phyloP scores from a whole-genome alignment of 2,888 invertebrate species.

The Leptopilina myrica region DNA sequence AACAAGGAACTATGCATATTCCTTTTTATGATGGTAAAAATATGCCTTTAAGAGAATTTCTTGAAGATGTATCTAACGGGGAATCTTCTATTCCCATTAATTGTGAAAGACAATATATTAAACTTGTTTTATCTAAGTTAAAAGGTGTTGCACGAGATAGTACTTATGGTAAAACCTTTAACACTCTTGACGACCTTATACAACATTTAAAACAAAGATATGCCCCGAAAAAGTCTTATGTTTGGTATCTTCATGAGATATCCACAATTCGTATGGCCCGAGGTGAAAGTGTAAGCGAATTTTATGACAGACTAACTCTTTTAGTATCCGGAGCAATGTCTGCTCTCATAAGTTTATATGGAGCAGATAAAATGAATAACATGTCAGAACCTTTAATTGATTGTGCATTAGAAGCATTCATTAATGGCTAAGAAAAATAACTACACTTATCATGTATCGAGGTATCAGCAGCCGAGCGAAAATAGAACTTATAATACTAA shows the following conservation, averaged over 20 bases:
- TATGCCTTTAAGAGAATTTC: slow-evolving; percentile 37
- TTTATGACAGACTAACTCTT: not conserved
- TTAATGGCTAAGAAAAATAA: not conserved
- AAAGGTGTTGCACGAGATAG: too few species aligned
- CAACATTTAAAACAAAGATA: not conserved
- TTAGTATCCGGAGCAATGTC: not conserved
- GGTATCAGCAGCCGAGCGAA: too few species aligned
- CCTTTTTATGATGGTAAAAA: slow-evolving; percentile 35
- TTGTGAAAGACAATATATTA: not conserved
- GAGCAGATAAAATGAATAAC: not conserved
- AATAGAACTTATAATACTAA: too few species aligned
- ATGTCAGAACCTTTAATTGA: slow-evolving; percentile 20
- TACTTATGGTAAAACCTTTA: too few species aligned
- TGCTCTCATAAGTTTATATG: not conserved
- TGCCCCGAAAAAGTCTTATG: too few species aligned
- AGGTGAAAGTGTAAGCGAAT: too few species aligned
- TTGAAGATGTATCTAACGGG: slow-evolving; percentile 26
- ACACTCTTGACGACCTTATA: too few species aligned
- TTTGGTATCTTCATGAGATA: too few species aligned
- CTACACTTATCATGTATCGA: not conserved
- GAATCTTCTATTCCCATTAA: too few species aligned
- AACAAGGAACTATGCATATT: slow-evolving; percentile 38
- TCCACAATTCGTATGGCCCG: too few species aligned
- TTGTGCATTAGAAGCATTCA: slow-evolving; percentile 4
- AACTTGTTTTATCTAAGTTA: not conserved